Evolutionary conservation across 2,888 invertebrate genomes (phyloP), one percentile per base, ranked within the genome.

Genomic region (Thyatira batis): DNA sequence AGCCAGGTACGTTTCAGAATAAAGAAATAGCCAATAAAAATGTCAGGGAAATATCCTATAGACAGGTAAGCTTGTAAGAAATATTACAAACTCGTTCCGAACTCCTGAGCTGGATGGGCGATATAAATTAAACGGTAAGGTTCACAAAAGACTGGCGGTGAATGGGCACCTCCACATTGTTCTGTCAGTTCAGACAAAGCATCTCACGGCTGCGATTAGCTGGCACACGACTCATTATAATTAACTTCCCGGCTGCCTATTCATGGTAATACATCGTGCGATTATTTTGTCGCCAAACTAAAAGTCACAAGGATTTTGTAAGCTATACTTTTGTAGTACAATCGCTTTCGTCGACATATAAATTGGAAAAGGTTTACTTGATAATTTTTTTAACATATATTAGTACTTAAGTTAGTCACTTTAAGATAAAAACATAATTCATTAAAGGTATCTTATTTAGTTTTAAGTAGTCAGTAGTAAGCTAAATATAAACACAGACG

Each of bases 161-260:
- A 81, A 80, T 78, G 73, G 76, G 72, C 25, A 55, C 67, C 71
- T 57, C 71, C 82, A 84, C 85, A 84, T 80, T 85, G 87, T 86
- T 84, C 85, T 79, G 80, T 80, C 84, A 82, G 76, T 78, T 79
- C 69, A 80, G 79, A 87, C 85, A 87, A 85, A 84, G 85, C 80
- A 73, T 75, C 78, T 76, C 49, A 49, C 46, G 45, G 54, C 76
- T 77, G 78, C 82, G 82, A 85, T 84, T 84, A 85, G 80, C 76
- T 69, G 69, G 69, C 67, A 71, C 67, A 69, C 72, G 75, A 65
- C 80, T 84, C 80, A 80, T 84, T 84, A 83, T 84, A 84, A 84
- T 84, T 82, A 84, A 82, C 80, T 80, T 69, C 71, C 60, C 59
- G 43, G 62, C 60, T 11, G 20, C 51, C 64, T 60, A 48, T 63